phyloP scores from a whole-genome alignment of 2,797 vertebrate species.

The Pipistrellus kuhlii region DNA sequence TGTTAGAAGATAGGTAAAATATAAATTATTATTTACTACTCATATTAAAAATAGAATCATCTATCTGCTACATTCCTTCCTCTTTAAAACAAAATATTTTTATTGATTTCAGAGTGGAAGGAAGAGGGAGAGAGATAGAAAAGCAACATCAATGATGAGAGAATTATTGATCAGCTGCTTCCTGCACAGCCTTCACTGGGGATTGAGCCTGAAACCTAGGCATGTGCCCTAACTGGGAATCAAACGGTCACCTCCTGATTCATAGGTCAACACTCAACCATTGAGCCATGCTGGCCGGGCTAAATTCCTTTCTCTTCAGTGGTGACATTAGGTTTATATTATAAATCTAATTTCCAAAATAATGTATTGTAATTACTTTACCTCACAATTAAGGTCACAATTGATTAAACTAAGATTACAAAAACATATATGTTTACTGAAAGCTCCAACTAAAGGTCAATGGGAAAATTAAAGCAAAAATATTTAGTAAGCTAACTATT shows the following conservation, averaged over 20 bases:
- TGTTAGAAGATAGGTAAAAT: neutral
- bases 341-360: conserved; percentile 57
- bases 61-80: neutral
- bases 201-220: too few species aligned
- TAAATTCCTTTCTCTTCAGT: neutral
- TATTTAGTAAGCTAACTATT: conserved; percentile 70
- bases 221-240: too few species aligned
- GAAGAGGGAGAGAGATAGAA: too few species aligned
- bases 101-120: too few species aligned
- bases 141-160: too few species aligned
- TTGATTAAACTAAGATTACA: conserved; percentile 67
- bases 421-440: conserved; percentile 64
- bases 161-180: too few species aligned
- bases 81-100: too few species aligned
- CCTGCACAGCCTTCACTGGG: too few species aligned
- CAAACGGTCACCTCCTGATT: too few species aligned
- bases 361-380: conserved; percentile 47
- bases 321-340: neutral
- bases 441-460: conserved; percentile 65
- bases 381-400: conserved; percentile 61
- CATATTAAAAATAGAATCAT: neutral
- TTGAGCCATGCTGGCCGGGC: too few species aligned
- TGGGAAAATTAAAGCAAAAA: conserved; percentile 63
- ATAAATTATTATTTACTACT: conserved; percentile 17
- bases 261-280: too few species aligned